These are phyloP conservation scores for Enteromius afrohamiltoni DNA, from an alignment of 2,797 vertebrate species.

Conservation along the genomic window DNA sequence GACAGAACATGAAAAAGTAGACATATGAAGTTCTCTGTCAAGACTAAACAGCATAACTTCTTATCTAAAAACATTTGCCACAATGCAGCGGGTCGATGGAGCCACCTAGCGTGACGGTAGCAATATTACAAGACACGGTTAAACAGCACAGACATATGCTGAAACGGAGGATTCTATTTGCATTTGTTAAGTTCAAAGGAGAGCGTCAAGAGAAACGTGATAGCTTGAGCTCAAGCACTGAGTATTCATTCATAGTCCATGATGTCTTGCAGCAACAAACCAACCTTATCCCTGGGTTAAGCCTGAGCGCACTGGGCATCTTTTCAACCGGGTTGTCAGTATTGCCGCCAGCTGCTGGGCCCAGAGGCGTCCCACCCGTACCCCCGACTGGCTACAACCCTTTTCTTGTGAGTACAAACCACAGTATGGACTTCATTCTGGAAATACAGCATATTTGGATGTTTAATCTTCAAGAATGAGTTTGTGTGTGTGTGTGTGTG, in stretches of 20 bases:
- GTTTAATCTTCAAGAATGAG: neutral
- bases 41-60: neutral
- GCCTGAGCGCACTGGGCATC: conserved; percentile 92
- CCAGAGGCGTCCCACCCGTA: conserved; percentile 75
- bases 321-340: conserved; percentile 91
- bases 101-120: conserved; percentile 72
- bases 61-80: neutral
- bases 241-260: conserved; percentile 18
- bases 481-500: no score
- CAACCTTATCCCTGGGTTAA: conserved; percentile 93
- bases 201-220: neutral
- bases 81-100: conserved; percentile 57
- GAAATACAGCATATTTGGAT: neutral
- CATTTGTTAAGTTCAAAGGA: neutral
- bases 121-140: conserved; percentile 69
- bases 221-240: neutral
- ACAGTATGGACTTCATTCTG: neutral
- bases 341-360: conserved; percentile 80
- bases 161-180: neutral
- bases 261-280: conserved; percentile 84
- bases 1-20: neutral
- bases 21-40: neutral
- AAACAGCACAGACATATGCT: neutral
- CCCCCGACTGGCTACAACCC: conserved; percentile 83
- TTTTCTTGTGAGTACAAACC: conserved; percentile 83